Base-by-base conservation (phyloP, 2,888 invertebrate genomes). In the Malacosoma neustria region DNA sequence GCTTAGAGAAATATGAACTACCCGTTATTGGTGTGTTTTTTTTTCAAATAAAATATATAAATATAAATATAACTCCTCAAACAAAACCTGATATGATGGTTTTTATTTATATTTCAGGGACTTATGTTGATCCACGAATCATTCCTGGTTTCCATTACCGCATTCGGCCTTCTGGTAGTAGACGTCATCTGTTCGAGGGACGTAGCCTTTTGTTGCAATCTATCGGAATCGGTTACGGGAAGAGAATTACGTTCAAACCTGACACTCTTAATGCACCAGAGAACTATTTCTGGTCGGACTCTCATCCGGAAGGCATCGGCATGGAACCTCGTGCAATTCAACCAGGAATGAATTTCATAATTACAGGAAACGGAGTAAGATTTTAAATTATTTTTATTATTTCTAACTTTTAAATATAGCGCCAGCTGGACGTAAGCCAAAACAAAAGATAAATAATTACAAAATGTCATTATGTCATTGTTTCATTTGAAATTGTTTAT, bases 221-320 rank as follows among this genome's bases (percentile, higher is more conserved):
- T 31, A 84, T 93, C 44, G 93, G 93, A 6, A 89, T 91, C 82
- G 93, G 93, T 11, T 93, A 93, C 56, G 93, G 92, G 14, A 93
- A 93, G 61, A 87, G 93, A 34, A 81, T 93, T 40, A 92, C 92
- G 1, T 93, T 93, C 72, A 87, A 89, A 51, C 90, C 92, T 0
- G 89, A 91, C 46, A 87, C 87, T 2, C 68, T 88, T 12, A 79
- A 89, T 37, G 70, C 75, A 11, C 89, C 89, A 2, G 86, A 90
- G 48, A 91, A 92, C 68, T 92, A 89, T 64, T 90, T 93, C 72
- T 93, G 93, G 92, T 92, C 92, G 13, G 93, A 93, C 70, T 92
- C 90, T 30, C 90, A 91, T 50, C 89, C 91, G 3, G 91, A 91
- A 54, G 93, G 93, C 29, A 76, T 90, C 41, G 93, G 92, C 35